phyloP scores from a whole-genome alignment of 1,140 invertebrate species.

The Artemia franciscana region DNA sequence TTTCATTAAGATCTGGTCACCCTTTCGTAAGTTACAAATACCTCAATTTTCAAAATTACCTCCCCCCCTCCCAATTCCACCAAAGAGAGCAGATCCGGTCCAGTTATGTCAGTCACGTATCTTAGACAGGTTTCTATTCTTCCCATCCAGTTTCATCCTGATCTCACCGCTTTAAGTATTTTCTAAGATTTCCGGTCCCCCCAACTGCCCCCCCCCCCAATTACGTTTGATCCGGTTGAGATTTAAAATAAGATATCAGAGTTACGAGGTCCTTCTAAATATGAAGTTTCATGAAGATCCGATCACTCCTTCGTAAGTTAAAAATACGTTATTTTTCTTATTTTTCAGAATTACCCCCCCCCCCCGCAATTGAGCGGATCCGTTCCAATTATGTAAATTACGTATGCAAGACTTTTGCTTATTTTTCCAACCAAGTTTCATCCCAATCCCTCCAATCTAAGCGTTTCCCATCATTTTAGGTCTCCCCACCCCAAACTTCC shows the following conservation, averaged over 20 bases:
- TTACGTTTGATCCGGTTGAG: not conserved
- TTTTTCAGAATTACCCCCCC: too few species aligned
- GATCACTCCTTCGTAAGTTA: not conserved
- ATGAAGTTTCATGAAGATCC: not conserved
- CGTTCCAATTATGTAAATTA: not conserved
- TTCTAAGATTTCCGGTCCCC: too few species aligned
- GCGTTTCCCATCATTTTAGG: not conserved
- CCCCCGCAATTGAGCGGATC: not conserved
- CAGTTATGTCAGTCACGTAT: not conserved
- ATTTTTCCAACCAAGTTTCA: not conserved
- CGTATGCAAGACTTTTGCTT: not conserved
- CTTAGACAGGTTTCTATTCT: not conserved
- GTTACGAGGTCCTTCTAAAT: not conserved
- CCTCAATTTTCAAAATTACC: too few species aligned
- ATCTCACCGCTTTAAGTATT: too few species aligned
- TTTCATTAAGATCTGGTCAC: too few species aligned
- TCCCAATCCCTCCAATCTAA: not conserved
- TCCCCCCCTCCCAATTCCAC: not conserved
- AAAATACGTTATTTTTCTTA: not conserved
- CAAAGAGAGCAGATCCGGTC: not conserved
- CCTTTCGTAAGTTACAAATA: too few species aligned
- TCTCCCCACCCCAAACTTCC: not conserved
- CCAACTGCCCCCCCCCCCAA: too few species aligned
- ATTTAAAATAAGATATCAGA: not conserved
- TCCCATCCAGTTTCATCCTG: not conserved